Base-by-base conservation (phyloP, 1,140 invertebrate species). In the Drosophila tsacasi region DNA sequence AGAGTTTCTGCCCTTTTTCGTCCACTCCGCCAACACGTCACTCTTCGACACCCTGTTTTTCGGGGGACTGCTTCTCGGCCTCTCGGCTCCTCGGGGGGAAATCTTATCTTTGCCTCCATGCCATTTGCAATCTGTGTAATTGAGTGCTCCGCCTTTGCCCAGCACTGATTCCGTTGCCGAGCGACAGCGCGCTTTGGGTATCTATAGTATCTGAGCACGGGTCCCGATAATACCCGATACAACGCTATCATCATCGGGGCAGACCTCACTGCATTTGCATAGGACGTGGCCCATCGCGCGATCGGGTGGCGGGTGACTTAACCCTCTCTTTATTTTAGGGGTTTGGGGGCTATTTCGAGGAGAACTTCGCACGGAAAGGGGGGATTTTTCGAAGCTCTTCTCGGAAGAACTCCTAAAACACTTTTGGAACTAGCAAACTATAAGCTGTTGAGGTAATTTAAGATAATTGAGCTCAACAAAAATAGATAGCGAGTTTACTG, bases 71-170 rank as follows among this genome's bases (percentile, higher is more conserved):
- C 17, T 39, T 39, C 35, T 40, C 35, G 32, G 54, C 32, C 21
- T 55, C 32, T 55, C 32, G 32, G 58, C 66, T 50, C 23, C 17
- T 49, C 37, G 19, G 66, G 19, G 47, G 58, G 47, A 71, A 86
- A 82, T 79, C 83, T 86, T 86, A 86, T 86, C 83, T 86, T 44
- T 61, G 19, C 64, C 80, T 61, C 79, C 77, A 72, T 89, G 77
- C 79, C 77, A 66, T 32, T 69, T 67, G 73, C 84, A 87, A 87
- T 87, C 84, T 89, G 72, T 77, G 84, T 89, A 87, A 87, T 87
- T 87, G 84, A 89, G 63, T 75, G 80, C 69, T 71, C 72, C 63
- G 61, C 62, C 47, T 69, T 62, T 39, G 35, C 60, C 68, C 42
- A 46, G 63, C 75, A 77, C 73, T 55, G 75, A 77, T 76, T 77